Evolutionary conservation across 2,888 invertebrate genomes (phyloP).

Genomic region (Agonopterix alstromeriana): DNA sequence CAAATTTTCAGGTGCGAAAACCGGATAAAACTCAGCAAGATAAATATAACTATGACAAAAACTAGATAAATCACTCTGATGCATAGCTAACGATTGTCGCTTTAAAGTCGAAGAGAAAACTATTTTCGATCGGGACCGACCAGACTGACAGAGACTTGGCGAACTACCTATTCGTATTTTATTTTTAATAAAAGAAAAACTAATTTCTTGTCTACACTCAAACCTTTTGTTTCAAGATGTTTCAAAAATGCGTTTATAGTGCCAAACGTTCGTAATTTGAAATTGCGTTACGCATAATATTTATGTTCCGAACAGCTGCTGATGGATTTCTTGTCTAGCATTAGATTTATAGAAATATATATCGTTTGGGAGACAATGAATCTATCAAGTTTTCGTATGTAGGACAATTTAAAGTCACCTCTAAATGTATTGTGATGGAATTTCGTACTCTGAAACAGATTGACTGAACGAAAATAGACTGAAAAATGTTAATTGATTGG

Average conservation of each 20-base stretch:
- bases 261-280: constrained; percentile 22
- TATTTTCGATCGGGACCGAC: constrained; percentile 50
- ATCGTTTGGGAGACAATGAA: neutral
- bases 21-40: neutral
- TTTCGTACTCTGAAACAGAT: constrained; percentile 1
- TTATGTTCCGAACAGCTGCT: constrained; percentile 17
- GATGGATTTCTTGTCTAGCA: constrained; percentile 3
- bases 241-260: constrained; percentile 19
- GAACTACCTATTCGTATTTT: constrained; percentile 55
- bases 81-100: constrained; percentile 39
- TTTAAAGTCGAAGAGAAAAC: constrained; percentile 50
- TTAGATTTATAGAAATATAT: neutral
- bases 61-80: constrained; percentile 35
- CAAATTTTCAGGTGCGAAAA: no score
- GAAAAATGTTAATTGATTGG: neutral
- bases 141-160: constrained; percentile 68
- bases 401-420: neutral
- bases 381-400: neutral
- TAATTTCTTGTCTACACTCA: constrained; percentile 33
- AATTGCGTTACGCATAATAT: constrained; percentile 12
- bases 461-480: constrained; percentile 2
- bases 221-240: constrained; percentile 56
- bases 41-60: constrained; percentile 21
- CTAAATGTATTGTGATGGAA: neutral
- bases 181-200: constrained; percentile 55